Evolutionary conservation across 2,888 invertebrate genomes (phyloP).

Genomic region (Venustoraphidia nigricollis): DNA sequence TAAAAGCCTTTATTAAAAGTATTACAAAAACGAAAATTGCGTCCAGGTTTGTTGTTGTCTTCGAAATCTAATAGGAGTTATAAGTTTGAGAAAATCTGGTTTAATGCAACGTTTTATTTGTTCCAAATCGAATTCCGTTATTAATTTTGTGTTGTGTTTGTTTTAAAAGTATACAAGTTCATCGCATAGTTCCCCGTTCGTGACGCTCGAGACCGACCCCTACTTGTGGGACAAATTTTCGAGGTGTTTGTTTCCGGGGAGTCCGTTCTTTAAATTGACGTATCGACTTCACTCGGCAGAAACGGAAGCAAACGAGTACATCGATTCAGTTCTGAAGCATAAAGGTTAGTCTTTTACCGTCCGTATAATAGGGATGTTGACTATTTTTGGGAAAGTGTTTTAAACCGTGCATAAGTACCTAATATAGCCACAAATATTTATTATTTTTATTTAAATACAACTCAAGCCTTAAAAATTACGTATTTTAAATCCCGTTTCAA

Average conservation of each 20-base stretch:
- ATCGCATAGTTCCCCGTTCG: constrained; percentile 26
- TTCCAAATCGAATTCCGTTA: constrained; percentile 5
- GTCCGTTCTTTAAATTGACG: constrained; percentile 30
- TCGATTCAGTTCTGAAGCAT: constrained; percentile 21
- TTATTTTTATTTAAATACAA: no score
- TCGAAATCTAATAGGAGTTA: no score
- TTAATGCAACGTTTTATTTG: no score
- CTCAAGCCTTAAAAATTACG: no score
- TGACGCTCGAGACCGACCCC: constrained; percentile 41
- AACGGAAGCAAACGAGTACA: constrained; percentile 26
- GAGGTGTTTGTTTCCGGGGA: constrained; percentile 48
- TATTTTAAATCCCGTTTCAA: no score
- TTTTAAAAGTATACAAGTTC: constrained; percentile 15
- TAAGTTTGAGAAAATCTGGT: no score
- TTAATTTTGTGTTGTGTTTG: constrained; percentile 7
- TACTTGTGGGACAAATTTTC: constrained; percentile 44
- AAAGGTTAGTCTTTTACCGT: constrained; percentile 17
- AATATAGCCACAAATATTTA: no score
- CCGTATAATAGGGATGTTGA: constrained; percentile 20
- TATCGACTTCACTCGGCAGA: constrained; percentile 28
- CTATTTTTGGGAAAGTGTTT: no score
- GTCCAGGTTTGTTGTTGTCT: no score
- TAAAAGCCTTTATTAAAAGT: no score
- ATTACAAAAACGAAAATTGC: no score
- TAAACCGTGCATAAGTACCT: no score